Conservation (phyloP, 2,797 vertebrate species). For the Arnoldichthys spilopterus region DNA sequence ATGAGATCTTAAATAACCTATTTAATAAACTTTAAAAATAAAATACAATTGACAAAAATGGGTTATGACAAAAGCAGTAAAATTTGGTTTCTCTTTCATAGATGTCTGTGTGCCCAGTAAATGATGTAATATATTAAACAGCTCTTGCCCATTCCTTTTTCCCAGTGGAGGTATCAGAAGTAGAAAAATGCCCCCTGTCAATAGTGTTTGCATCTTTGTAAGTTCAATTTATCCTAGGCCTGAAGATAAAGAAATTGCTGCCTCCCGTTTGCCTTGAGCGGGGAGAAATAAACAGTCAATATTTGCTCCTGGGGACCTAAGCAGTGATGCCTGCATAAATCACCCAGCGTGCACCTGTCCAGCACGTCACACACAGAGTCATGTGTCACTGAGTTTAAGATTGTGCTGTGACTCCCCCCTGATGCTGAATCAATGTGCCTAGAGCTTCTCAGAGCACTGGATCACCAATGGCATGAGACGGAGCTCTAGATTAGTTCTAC, state of each 20-base stretch:
- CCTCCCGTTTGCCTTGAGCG: constrained; percentile 77
- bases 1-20: not conserved
- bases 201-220: constrained; percentile 75
- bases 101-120: constrained; percentile 72
- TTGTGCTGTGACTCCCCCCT: constrained; percentile 71
- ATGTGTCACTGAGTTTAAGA: constrained; percentile 79
- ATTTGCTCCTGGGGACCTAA: constrained; percentile 78
- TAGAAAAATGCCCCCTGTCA: constrained; percentile 69
- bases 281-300: constrained; percentile 81
- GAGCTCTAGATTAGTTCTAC: constrained; percentile 30
- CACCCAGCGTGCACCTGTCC: constrained; percentile 82
- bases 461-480: constrained; percentile 48
- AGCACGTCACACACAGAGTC: constrained; percentile 74
- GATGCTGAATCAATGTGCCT: constrained; percentile 75
- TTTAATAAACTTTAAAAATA: not conserved
- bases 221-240: constrained; percentile 77
- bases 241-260: constrained; percentile 79
- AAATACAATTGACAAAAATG: not conserved
- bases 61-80: not conserved
- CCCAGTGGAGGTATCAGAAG: constrained; percentile 36
- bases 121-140: constrained; percentile 70
- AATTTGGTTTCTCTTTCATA: constrained; percentile 66
- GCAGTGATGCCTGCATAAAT: constrained; percentile 78
- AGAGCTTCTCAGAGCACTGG: constrained; percentile 58
- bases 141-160: constrained; percentile 30